Conservation (phyloP, 2,113 vertebrate genomes). For the Thryonomys swinderianus region DNA sequence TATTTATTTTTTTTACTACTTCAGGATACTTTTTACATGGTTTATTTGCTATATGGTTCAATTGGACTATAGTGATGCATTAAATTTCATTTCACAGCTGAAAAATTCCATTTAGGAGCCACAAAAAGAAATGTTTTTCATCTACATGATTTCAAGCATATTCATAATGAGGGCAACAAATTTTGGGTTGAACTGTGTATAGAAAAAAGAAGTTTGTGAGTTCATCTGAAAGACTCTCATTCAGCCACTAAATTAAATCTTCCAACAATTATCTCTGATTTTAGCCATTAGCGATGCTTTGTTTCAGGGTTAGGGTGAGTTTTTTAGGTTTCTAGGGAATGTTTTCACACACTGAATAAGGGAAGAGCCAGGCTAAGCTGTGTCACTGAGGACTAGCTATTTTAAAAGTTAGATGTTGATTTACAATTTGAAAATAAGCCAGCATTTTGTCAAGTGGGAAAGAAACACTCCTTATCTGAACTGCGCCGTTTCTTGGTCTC, state of each 20-base stretch:
- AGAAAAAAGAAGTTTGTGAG: background rate
- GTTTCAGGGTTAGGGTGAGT: background rate
- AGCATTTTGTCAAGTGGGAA: background rate
- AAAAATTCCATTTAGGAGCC: constrained; percentile 3
- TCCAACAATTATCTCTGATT: background rate
- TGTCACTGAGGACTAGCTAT: background rate
- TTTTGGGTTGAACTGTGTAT: background rate
- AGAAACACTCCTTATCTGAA: constrained; percentile 9
- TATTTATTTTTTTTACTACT: background rate
- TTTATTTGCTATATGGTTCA: constrained; percentile 15
- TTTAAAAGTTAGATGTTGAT: constrained; percentile 35
- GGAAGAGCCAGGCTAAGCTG: background rate
- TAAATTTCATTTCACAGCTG: constrained; percentile 39
- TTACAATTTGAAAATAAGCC: constrained; percentile 32
- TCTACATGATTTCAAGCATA: background rate
- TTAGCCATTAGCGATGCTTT: background rate
- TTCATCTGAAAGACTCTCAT: constrained; percentile 1
- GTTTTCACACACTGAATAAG: background rate
- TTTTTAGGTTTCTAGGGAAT: background rate
- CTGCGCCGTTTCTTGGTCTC: background rate
- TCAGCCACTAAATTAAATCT: background rate
- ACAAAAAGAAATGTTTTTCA: constrained; percentile 41
- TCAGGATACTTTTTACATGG: constrained; percentile 29
- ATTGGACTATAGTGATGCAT: background rate
- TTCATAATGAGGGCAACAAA: constrained; percentile 48